These are phyloP conservation scores for Balaeniceps rex DNA, from an alignment of 2,113 vertebrate genomes.

Conservation along the genomic window DNA sequence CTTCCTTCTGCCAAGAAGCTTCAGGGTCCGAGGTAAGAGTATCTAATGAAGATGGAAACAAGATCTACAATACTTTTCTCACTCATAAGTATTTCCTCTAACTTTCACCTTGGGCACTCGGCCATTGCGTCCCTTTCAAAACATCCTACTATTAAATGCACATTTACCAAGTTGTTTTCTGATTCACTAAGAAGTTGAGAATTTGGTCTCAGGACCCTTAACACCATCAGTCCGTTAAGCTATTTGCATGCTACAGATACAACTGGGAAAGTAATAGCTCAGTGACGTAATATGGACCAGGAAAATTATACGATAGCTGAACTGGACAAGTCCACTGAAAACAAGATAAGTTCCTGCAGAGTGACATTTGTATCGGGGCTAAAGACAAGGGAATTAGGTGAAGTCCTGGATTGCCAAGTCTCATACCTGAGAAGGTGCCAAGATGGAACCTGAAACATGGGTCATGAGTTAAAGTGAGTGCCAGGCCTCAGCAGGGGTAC, in stretches of 20 bases:
- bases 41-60: neutral
- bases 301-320: neutral
- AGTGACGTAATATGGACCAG: neutral
- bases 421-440: neutral
- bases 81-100: neutral
- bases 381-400: neutral
- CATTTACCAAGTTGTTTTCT: neutral
- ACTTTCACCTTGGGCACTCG: neutral
- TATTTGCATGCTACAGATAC: neutral
- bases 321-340: neutral
- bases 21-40: neutral
- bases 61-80: neutral
- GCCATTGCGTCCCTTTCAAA: neutral
- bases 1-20: neutral
- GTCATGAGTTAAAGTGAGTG: neutral
- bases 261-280: neutral
- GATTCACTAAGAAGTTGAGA: neutral
- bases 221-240: neutral
- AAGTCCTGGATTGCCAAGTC: neutral
- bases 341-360: neutral
- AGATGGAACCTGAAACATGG: neutral
- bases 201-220: neutral
- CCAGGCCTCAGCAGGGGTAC: neutral
- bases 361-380: neutral
- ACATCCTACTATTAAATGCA: neutral